A percentile compares a stretch with the other conserved stretches of the same genome.
These are phyloP conservation scores for Caenorhabditis imperialis DNA, from an alignment of 2,888 invertebrate species.

Conservation along the genomic window DNA sequence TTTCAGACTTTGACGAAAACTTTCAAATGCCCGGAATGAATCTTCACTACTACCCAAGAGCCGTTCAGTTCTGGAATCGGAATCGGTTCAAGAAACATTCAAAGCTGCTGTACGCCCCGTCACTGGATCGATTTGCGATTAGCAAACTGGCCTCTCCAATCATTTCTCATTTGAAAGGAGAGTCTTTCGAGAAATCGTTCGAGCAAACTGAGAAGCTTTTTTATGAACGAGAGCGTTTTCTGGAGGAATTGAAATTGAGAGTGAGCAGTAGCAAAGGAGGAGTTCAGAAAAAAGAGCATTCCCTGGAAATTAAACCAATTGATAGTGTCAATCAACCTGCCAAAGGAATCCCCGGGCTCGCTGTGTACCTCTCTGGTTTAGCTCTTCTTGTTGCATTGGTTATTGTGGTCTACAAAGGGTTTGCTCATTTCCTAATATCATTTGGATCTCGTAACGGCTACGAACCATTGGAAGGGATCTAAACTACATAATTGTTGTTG, in stretches of 20 bases:
- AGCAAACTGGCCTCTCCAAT: neutral
- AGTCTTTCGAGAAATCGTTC: neutral
- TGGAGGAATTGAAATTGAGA: slow-evolving; percentile 6
- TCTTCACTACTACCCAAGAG: slow-evolving; percentile 14
- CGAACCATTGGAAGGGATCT: neutral
- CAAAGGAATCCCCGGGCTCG: too few relatives aligned
- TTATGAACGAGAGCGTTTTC: neutral
- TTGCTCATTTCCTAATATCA: slow-evolving; percentile 1
- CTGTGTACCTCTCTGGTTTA: too few relatives aligned
- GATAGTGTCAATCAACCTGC: too few relatives aligned
- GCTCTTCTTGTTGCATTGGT: too few relatives aligned
- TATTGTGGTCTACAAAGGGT: neutral
- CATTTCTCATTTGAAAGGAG: neutral
- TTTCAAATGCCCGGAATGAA: slow-evolving; percentile 33
- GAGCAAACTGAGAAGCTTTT: neutral
- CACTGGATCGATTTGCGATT: neutral
- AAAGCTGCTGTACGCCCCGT: neutral
- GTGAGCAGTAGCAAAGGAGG: too few relatives aligned
- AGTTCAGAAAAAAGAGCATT: too few relatives aligned
- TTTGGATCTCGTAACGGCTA: slow-evolving; percentile 4
- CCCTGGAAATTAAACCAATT: too few relatives aligned
- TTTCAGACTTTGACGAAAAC: too few relatives aligned
- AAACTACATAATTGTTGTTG: neutral
- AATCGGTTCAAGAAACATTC: neutral
- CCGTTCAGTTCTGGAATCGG: slow-evolving; percentile 17